phyloP scores from a whole-genome alignment of 2,797 vertebrate genomes.

The Phrynocephalus guinanensis region DNA sequence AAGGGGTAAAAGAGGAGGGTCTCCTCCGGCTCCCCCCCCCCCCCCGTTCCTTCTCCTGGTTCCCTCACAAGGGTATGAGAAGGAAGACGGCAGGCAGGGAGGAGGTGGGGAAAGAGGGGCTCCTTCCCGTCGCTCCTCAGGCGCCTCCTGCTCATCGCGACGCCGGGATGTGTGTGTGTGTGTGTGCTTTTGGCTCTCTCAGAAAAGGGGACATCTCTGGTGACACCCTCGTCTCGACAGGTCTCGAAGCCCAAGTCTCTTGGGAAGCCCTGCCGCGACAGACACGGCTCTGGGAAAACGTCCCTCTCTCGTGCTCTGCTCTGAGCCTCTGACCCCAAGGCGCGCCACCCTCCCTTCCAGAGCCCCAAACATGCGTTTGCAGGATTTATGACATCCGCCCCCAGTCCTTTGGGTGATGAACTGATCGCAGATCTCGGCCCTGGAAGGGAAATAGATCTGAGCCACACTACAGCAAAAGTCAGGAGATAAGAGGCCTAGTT shows the following conservation, averaged over 20 bases:
- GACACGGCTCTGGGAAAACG: background rate
- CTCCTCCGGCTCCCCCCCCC: background rate
- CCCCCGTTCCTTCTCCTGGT: background rate
- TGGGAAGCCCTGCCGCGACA: background rate
- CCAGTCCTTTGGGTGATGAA: background rate
- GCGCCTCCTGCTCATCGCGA: no score
- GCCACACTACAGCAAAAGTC: background rate
- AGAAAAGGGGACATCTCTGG: background rate
- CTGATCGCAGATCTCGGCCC: background rate
- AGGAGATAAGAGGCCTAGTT: constrained; percentile 2
- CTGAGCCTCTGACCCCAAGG: background rate
- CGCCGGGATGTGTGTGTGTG: no score
- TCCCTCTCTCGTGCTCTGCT: no score
- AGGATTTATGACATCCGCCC: background rate
- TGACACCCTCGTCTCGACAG: no score
- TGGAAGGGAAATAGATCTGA: background rate
- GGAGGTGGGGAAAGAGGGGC: background rate
- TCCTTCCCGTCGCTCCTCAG: background rate
- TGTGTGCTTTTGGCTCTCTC: background rate
- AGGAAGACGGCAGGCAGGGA: background rate
- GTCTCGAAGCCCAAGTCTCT: background rate
- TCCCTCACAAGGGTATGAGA: background rate
- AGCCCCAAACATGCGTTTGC: background rate
- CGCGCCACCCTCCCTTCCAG: background rate
- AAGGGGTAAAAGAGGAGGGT: no score